Evolutionary conservation across 1,140 invertebrate species (phyloP), one percentile per base, ranked within the genome.

Genomic region (Macrobrachium rosenbergii): DNA sequence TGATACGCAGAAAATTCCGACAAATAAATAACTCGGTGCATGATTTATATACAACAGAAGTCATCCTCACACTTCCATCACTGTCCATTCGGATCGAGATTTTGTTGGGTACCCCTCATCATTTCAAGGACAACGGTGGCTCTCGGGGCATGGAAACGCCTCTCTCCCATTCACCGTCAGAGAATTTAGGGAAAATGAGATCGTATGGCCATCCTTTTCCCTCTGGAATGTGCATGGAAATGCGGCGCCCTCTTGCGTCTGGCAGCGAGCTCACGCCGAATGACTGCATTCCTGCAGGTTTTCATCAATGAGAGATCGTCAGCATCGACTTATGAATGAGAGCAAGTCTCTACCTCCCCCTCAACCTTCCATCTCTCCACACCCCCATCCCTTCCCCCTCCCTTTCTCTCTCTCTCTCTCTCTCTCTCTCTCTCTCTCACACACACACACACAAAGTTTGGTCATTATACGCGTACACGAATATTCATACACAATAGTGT

Each of bases 221-320:
- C 5, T 69, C 8, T 69, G 21, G 23, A 28, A 28, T 72, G 23
- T 28, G 12, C n/a, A 11, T 43, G 17, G 69, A 28, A 14, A 72
- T 17, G 37, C 16, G 21, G 69, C 19, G 37, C 21, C 5, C 21
- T 28, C 69, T 6, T 72, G 21, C 69, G 69, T 72, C 69, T 43
- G 69, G 69, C 69, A 72, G 21, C 69, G 69, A 16, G 6, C 37
- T 12, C 8, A 8, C 69, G 69, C 69, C 14, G 69, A 16, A 23
- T 72, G 69, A 72, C 69, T 72, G 37, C 69, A 72, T 72, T 72
- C 69, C 69, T 72, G 21, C n/a, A 23, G 37, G 69, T 72, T 72
- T 72, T 72, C 69, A 72, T 72, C 69, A 72, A 72, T 72, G 69
- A 72, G 69, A 72, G 37, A 72, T 28, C 37, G 12, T 72, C 37